Evolutionary conservation across 2,113 vertebrate species (phyloP).

Genomic region (Ctenodactylus gundi): DNA sequence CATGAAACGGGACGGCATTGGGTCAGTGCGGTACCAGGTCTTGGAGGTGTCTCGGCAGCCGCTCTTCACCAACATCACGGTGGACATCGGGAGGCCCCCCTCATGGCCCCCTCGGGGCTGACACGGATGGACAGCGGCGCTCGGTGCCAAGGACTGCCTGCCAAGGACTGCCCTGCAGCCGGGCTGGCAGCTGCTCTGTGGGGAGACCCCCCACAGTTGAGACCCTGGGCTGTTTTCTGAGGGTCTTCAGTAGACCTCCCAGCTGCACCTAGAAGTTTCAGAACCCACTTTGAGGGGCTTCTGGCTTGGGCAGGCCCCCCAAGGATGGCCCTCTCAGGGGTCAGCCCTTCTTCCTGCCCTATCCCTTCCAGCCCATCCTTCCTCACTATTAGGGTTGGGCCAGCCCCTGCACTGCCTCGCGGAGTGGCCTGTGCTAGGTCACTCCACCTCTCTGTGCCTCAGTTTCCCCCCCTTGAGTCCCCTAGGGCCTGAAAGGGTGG

Average conservation of each 20-base stretch:
- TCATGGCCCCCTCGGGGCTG: constrained; percentile 92
- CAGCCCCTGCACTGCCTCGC: constrained; percentile 80
- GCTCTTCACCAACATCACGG: constrained; percentile 97
- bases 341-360: constrained; percentile 44
- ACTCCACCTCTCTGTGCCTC: constrained; percentile 80
- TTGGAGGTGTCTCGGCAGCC: constrained; percentile 91
- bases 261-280: constrained; percentile 68
- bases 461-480: constrained; percentile 74
- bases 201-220: constrained; percentile 34
- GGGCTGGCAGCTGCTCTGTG: constrained; percentile 28
- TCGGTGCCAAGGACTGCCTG: constrained; percentile 40
- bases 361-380: constrained; percentile 38
- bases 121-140: constrained; percentile 38
- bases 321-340: constrained; percentile 53
- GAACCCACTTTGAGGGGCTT: constrained; percentile 61
- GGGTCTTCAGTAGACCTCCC: constrained; percentile 46
- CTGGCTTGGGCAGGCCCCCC: constrained; percentile 52
- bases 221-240: constrained; percentile 61
- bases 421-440: constrained; percentile 75
- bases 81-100: constrained; percentile 95
- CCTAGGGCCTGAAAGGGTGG: constrained; percentile 72
- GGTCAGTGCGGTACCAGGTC: constrained; percentile 93
- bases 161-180: constrained; percentile 65
- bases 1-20: constrained; percentile 97
- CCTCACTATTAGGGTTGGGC: constrained; percentile 70